phyloP scores from a whole-genome alignment of 2,888 invertebrate species.

The Rhabditoides inermis region DNA sequence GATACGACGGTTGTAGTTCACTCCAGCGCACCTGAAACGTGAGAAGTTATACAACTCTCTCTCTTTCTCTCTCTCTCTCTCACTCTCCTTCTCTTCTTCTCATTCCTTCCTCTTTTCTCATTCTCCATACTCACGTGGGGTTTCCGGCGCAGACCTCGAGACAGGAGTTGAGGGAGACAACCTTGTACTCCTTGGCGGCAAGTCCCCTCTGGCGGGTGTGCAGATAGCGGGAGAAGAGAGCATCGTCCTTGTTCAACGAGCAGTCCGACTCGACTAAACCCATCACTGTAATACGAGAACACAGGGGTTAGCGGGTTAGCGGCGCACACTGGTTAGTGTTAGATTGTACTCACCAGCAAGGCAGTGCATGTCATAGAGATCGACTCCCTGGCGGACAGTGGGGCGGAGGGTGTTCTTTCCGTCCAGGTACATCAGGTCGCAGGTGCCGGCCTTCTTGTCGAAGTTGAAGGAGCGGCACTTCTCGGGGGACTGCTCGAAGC shows the following conservation, averaged over 20 bases:
- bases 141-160: slow-evolving; percentile 43
- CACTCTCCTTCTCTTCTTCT: background rate
- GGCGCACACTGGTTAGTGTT: background rate
- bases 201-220: slow-evolving; percentile 47
- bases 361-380: slow-evolving; percentile 50
- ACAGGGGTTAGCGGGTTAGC: slow-evolving; percentile 1
- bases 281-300: slow-evolving; percentile 16
- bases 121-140: slow-evolving; percentile 23
- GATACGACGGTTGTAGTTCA: slow-evolving; percentile 50
- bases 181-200: slow-evolving; percentile 36
- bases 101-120: background rate
- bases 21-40: slow-evolving; percentile 42
- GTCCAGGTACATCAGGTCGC: slow-evolving; percentile 49
- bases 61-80: background rate
- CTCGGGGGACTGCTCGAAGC: slow-evolving; percentile 36
- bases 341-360: slow-evolving; percentile 28
- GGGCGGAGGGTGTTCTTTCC: slow-evolving; percentile 45
- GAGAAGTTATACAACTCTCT: no score
- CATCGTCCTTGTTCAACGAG: slow-evolving; percentile 39
- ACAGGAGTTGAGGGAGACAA: slow-evolving; percentile 45
- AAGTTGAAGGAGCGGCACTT: slow-evolving; percentile 52
- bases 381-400: slow-evolving; percentile 40
- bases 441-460: slow-evolving; percentile 41
- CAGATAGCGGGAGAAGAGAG: slow-evolving; percentile 46
- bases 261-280: slow-evolving; percentile 39